Evolutionary conservation across 1,140 invertebrate genomes (phyloP).

Genomic region (Odontomachus brunneus): DNA sequence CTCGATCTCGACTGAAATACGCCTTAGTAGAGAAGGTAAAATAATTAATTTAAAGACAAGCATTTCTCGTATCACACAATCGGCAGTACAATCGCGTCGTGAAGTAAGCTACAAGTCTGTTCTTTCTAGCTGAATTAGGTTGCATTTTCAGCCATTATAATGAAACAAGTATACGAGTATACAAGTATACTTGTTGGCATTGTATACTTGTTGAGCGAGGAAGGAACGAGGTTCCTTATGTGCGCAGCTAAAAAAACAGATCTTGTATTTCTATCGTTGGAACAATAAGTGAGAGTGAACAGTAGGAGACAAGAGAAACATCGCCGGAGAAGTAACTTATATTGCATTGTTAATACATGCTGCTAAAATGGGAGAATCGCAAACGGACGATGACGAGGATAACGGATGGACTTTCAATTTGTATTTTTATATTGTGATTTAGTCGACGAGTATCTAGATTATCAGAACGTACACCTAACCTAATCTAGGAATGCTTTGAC

Average conservation of each 20-base stretch:
- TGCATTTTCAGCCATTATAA: too few species aligned
- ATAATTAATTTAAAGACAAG: constrained; percentile 54
- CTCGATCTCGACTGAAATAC: constrained; percentile 36
- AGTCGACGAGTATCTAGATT: constrained; percentile 70
- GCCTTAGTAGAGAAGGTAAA: not conserved
- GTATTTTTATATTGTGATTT: constrained; percentile 83
- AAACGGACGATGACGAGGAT: constrained; percentile 19
- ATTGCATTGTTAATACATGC: constrained; percentile 45
- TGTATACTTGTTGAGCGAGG: too few species aligned
- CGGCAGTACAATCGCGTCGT: constrained; percentile 10
- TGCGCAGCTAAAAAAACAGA: too few species aligned
- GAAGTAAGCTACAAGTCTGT: too few species aligned
- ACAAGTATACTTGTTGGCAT: too few species aligned
- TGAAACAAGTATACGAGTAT: too few species aligned
- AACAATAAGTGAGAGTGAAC: not conserved
- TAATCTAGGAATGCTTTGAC: too few species aligned
- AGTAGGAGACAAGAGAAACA: constrained; percentile 23
- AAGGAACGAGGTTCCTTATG: too few species aligned
- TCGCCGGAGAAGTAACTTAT: constrained; percentile 46
- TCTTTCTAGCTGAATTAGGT: too few species aligned
- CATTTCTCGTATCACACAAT: constrained; percentile 34
- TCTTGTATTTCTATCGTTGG: constrained; percentile 2
- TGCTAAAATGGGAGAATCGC: constrained; percentile 42
- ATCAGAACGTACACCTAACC: constrained; percentile 31
- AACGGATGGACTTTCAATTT: constrained; percentile 73